Conservation (phyloP, 1,140 invertebrate species). For the Phthorimaea operculella region DNA sequence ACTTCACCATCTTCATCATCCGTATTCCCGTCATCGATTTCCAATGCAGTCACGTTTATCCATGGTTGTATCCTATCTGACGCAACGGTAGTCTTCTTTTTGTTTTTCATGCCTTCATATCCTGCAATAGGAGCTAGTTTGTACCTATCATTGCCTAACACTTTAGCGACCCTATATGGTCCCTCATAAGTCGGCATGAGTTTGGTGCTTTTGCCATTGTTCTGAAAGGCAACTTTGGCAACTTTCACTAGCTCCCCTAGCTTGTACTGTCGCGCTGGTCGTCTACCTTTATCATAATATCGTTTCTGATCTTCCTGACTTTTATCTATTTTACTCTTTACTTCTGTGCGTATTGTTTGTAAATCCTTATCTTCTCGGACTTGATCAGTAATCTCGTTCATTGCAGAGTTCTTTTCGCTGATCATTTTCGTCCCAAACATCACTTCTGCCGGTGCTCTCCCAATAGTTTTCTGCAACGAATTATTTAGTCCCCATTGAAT, state of each 20-base stretch:
- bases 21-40: conserved; percentile 4
- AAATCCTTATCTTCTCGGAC: neutral
- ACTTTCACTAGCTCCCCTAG: conserved; percentile 17
- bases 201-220: conserved; percentile 20
- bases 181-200: conserved; percentile 24
- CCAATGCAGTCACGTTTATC: conserved; percentile 10
- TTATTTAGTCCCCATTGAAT: conserved; percentile 2
- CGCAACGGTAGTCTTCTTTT: conserved; percentile 12
- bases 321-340: conserved; percentile 5
- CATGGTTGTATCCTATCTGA: conserved; percentile 10
- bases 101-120: conserved; percentile 12
- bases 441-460: neutral
- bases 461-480: neutral
- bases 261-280: conserved; percentile 11
- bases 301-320: conserved; percentile 7
- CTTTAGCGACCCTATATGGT: conserved; percentile 20
- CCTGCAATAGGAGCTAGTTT: conserved; percentile 21
- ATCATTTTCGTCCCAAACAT: neutral
- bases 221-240: conserved; percentile 11
- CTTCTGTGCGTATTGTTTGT: neutral
- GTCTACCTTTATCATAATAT: conserved; percentile 7
- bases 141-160: conserved; percentile 26
- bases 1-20: neutral
- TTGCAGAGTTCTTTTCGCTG: neutral
- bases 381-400: neutral